These are phyloP conservation scores for Pterocles gutturalis DNA, from an alignment of 2,113 vertebrate species.

Conservation along the genomic window DNA sequence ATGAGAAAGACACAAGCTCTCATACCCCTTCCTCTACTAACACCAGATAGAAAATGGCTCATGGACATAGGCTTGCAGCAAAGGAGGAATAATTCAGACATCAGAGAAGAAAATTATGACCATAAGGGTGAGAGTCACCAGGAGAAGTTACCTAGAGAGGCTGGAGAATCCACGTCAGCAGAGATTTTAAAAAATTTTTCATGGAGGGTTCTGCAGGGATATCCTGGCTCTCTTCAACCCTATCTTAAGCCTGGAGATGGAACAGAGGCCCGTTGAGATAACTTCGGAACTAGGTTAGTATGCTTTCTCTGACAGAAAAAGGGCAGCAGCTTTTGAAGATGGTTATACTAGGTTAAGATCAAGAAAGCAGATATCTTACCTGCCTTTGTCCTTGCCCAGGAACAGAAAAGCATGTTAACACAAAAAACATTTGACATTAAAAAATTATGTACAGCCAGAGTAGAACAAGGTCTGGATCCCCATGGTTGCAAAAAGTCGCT, in stretches of 20 bases:
- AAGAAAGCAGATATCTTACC: constrained; percentile 40
- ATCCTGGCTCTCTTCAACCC: background rate
- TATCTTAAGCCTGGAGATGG: background rate
- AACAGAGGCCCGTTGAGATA: background rate
- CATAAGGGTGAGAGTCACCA: fast-evolving
- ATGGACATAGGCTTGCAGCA: background rate
- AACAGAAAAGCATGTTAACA: constrained; percentile 45
- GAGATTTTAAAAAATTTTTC: background rate
- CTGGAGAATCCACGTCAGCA: background rate
- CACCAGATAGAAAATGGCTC: background rate
- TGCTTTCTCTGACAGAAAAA: constrained; percentile 26
- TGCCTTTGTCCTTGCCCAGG: constrained; percentile 17
- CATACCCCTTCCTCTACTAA: background rate
- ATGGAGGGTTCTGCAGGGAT: background rate
- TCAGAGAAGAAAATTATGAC: background rate
- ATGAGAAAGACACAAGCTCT: background rate
- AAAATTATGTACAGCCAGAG: constrained; percentile 61
- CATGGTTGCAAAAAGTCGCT: constrained; percentile 44
- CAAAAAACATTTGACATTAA: constrained; percentile 67
- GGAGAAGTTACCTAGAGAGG: background rate
- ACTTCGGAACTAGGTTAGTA: constrained; percentile 41
- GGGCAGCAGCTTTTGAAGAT: background rate
- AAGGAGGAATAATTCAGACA: background rate
- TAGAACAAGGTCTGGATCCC: constrained; percentile 38
- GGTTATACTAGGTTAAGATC: constrained; percentile 18